phyloP scores from a whole-genome alignment of 2,888 invertebrate genomes.

The Druceiella hillmani region DNA sequence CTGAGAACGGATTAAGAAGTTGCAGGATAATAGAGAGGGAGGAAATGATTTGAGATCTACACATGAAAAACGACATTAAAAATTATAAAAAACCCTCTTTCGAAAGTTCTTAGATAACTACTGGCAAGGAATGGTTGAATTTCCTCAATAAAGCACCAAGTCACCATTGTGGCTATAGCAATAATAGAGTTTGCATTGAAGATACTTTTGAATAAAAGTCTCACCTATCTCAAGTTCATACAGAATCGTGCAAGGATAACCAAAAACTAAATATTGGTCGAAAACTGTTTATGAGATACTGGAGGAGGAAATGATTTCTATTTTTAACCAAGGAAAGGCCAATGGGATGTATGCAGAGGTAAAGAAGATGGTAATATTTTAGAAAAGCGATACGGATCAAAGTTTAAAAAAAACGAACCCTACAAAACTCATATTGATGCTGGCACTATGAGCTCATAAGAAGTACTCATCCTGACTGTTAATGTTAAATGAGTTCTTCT shows the following conservation, averaged over 20 bases:
- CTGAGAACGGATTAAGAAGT: not conserved
- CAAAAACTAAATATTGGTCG: not conserved
- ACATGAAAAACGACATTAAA: not conserved
- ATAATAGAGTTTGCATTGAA: not conserved
- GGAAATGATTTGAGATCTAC: not conserved
- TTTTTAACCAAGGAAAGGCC: slow-evolving; percentile 13
- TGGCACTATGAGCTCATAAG: slow-evolving; percentile 3
- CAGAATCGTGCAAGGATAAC: slow-evolving; percentile 2
- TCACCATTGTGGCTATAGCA: slow-evolving; percentile 5
- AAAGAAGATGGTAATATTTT: slow-evolving; percentile 6
- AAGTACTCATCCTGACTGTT: slow-evolving; percentile 12
- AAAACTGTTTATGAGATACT: no score
- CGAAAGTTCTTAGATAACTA: no score
- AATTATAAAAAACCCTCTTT: no score
- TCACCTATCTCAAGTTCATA: not conserved
- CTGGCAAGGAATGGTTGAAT: slow-evolving; percentile 8
- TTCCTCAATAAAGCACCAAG: slow-evolving; percentile 7
- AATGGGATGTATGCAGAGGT: slow-evolving; percentile 12
- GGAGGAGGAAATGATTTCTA: no score
- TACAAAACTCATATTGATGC: slow-evolving; percentile 10
- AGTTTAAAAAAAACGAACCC: slow-evolving; percentile 10
- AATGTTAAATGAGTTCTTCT: slow-evolving; percentile 13
- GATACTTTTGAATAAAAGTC: slow-evolving; percentile 2
- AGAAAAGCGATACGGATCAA: not conserved
- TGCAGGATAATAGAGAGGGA: not conserved